phyloP scores from a whole-genome alignment of 2,888 invertebrate genomes.

The Notocelia uddmanniana region DNA sequence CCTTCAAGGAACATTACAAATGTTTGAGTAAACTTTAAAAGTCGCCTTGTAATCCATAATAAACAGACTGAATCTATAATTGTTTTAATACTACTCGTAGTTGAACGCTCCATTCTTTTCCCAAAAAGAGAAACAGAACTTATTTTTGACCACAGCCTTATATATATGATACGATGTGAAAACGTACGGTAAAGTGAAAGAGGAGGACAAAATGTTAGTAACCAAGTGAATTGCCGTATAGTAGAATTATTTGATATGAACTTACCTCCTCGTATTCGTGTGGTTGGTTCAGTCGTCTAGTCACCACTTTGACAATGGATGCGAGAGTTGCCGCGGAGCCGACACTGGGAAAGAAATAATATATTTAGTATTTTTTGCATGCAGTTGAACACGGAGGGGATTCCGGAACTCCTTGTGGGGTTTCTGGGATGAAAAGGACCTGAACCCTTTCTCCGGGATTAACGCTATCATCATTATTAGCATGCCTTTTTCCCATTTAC shows the following conservation, averaged over 20 bases:
- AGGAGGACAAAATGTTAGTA: too few species aligned
- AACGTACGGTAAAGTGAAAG: too few species aligned
- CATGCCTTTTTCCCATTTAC: too few species aligned
- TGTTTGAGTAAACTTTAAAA: too few species aligned
- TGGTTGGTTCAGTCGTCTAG: slow-evolving; percentile 90
- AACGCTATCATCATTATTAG: too few species aligned
- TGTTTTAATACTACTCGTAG: not conserved
- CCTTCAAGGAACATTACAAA: too few species aligned
- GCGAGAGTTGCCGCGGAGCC: slow-evolving; percentile 91
- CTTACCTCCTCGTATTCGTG: slow-evolving; percentile 92
- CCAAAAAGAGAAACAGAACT: not conserved
- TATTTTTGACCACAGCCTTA: too few species aligned
- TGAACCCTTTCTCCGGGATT: not conserved
- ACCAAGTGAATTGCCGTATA: too few species aligned
- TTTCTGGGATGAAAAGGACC: not conserved
- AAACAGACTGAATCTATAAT: too few species aligned
- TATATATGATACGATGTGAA: too few species aligned
- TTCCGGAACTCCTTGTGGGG: too few species aligned
- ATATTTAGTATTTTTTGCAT: not conserved
- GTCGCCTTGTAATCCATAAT: too few species aligned
- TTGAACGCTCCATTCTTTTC: not conserved
- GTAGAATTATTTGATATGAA: slow-evolving; percentile 46
- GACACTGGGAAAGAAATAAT: slow-evolving; percentile 84
- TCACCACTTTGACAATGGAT: slow-evolving; percentile 90
- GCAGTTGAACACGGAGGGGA: not conserved